Conservation (phyloP, 2,888 invertebrate species). For the Chalcosyrphus nemorum region DNA sequence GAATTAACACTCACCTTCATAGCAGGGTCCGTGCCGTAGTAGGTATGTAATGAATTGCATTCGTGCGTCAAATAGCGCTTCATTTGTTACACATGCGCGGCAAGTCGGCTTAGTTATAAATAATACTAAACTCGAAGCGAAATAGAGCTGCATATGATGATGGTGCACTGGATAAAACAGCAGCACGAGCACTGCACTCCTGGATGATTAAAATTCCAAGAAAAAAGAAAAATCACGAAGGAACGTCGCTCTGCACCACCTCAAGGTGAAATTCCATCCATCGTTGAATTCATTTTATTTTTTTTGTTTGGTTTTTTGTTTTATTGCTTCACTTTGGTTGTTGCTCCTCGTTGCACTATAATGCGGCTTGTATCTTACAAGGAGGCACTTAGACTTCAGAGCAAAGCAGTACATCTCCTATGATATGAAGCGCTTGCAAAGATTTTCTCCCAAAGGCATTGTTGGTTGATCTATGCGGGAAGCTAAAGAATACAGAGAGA, state of each 20-base stretch:
- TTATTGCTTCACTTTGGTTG: slow-evolving; percentile 3
- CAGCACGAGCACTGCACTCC: neutral
- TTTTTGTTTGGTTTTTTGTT: no score
- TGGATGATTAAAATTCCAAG: slow-evolving; percentile 47
- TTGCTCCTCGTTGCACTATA: slow-evolving; percentile 12
- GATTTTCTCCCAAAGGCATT: slow-evolving; percentile 24
- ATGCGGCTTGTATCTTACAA: neutral
- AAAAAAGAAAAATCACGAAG: slow-evolving; percentile 16
- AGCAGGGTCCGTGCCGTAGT: neutral
- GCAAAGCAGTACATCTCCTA: neutral
- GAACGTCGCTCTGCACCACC: slow-evolving; percentile 18
- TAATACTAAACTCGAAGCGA: slow-evolving; percentile 30
- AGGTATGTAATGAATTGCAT: slow-evolving; percentile 53
- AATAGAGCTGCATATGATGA: slow-evolving; percentile 13
- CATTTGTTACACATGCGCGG: slow-evolving; percentile 63
- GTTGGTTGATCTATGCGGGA: slow-evolving; percentile 34
- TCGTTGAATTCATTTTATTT: slow-evolving; percentile 12
- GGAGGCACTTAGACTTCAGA: neutral
- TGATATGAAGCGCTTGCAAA: slow-evolving; percentile 14
- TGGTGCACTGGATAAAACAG: neutral
- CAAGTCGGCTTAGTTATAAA: slow-evolving; percentile 39
- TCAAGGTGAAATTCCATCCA: slow-evolving; percentile 57
- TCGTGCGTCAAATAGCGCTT: slow-evolving; percentile 64
- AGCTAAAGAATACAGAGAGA: neutral
- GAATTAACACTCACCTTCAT: slow-evolving; percentile 48